Percentiles rank a stretch among this genome's conserved stretches.
These are phyloP conservation scores for Thalassophryne amazonica DNA, from an alignment of 2,797 vertebrate species.

Conservation along the genomic window DNA sequence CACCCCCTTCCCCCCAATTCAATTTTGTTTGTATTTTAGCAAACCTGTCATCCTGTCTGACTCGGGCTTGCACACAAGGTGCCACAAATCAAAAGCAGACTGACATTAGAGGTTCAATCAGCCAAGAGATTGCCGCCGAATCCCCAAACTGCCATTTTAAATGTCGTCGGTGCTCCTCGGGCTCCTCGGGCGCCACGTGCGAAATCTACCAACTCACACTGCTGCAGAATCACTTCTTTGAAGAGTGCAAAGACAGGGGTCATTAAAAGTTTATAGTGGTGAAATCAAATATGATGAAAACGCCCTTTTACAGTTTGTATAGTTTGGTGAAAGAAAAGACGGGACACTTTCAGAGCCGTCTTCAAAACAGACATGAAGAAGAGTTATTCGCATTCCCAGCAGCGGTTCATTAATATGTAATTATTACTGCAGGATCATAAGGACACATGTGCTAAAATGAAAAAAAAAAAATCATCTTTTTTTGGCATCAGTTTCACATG, in stretches of 20 bases:
- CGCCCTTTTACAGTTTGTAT: constrained; percentile 13
- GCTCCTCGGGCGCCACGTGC: constrained; percentile 17
- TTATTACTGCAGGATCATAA: neutral
- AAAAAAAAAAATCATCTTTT: too few relatives aligned
- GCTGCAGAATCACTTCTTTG: constrained; percentile 46
- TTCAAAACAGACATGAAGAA: neutral
- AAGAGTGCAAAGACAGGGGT: constrained; percentile 23
- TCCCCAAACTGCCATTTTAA: constrained; percentile 49
- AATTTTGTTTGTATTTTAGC: constrained; percentile 31
- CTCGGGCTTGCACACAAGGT: neutral
- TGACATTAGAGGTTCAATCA: constrained; percentile 57
- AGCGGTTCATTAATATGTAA: constrained; percentile 8
- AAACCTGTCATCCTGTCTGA: constrained; percentile 15
- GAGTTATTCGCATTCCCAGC: neutral
- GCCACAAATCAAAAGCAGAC: constrained; percentile 46
- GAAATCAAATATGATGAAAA: constrained; percentile 30
- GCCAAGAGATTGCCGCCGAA: constrained; percentile 35
- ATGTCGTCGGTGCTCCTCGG: constrained; percentile 33
- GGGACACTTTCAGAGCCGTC: neutral
- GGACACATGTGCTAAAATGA: neutral
- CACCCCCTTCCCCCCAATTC: neutral
- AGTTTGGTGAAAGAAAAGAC: neutral
- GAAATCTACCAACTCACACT: constrained; percentile 13
- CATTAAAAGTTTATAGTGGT: constrained; percentile 41
- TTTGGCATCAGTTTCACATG: too few relatives aligned